These are phyloP conservation scores for Dynastes maya DNA, from an alignment of 2,888 invertebrate species.

Conservation along the genomic window DNA sequence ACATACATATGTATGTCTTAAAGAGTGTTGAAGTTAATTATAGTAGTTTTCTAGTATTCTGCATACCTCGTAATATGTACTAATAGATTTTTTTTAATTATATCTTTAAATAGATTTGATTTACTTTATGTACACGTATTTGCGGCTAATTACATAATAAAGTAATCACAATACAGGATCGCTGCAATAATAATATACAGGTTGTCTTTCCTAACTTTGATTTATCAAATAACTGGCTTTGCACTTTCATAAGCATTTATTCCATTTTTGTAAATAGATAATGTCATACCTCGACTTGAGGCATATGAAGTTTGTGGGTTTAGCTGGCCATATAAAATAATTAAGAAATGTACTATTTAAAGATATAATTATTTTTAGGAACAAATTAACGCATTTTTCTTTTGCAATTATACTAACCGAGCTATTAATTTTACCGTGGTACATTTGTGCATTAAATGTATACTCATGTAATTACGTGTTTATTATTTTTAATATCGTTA, in stretches of 20 bases:
- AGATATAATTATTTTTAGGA: slow-evolving; percentile 34
- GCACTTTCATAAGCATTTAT: no score
- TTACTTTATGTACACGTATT: neutral
- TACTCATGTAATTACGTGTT: slow-evolving; percentile 24
- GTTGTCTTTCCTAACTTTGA: neutral
- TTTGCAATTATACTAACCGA: slow-evolving; percentile 20
- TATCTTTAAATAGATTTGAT: slow-evolving; percentile 29
- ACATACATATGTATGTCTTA: slow-evolving; percentile 42
- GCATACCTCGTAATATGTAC: slow-evolving; percentile 50
- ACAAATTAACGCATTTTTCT: slow-evolving; percentile 27
- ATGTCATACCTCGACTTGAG: no score
- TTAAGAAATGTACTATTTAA: neutral
- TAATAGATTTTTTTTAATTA: slow-evolving; percentile 33
- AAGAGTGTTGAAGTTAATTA: slow-evolving; percentile 36
- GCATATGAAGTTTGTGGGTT: no score
- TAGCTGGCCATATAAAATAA: no score
- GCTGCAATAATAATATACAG: neutral
- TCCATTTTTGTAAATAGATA: no score
- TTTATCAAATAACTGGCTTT: no score
- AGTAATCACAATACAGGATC: slow-evolving; percentile 1
- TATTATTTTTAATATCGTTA: slow-evolving; percentile 22
- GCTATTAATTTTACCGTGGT: slow-evolving; percentile 7
- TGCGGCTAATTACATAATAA: neutral
- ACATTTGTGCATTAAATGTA: slow-evolving; percentile 12
- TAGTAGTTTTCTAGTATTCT: slow-evolving; percentile 49